A percentile compares a stretch with the other conserved stretches of the same genome.
These are phyloP conservation scores for Sturnira hondurensis DNA, from an alignment of 2,113 vertebrate genomes.

Conservation along the genomic window DNA sequence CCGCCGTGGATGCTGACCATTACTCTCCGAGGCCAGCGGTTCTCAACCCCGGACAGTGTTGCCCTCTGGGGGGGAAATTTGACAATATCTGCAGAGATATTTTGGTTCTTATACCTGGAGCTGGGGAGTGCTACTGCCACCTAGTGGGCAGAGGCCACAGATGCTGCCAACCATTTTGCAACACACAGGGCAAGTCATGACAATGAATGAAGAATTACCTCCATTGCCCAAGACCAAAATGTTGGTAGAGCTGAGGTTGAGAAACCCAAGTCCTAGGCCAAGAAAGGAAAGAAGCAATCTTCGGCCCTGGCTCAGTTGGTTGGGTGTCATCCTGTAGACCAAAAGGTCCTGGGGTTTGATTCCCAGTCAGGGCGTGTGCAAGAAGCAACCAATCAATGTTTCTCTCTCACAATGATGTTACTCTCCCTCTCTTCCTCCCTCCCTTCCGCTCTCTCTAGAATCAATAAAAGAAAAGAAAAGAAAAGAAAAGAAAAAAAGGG, in stretches of 20 bases:
- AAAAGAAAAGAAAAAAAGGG: neutral
- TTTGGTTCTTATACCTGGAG: neutral
- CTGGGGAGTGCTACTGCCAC: neutral
- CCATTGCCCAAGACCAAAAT: neutral
- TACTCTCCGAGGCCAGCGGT: conserved; percentile 33
- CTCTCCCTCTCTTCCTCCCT: no score
- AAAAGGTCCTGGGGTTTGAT: no score
- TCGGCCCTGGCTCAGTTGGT: no score
- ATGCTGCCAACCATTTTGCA: neutral
- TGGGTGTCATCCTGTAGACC: no score
- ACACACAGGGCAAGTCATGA: neutral
- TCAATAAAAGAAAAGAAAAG: no score
- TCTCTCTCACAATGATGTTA: no score
- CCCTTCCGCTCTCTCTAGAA: no score
- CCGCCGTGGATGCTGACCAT: conserved; percentile 71
- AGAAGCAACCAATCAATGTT: no score
- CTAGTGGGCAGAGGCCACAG: neutral
- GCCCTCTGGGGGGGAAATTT: neutral
- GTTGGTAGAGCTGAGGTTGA: neutral
- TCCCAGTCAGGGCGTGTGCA: no score
- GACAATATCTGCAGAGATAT: neutral
- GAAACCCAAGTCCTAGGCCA: conserved; percentile 7
- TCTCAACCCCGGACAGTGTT: neutral
- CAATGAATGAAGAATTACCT: neutral
- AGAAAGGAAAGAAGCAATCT: conserved; percentile 64